These are phyloP conservation scores for Trissolcus brochymenae DNA, from an alignment of 2,888 invertebrate genomes.

Conservation along the genomic window DNA sequence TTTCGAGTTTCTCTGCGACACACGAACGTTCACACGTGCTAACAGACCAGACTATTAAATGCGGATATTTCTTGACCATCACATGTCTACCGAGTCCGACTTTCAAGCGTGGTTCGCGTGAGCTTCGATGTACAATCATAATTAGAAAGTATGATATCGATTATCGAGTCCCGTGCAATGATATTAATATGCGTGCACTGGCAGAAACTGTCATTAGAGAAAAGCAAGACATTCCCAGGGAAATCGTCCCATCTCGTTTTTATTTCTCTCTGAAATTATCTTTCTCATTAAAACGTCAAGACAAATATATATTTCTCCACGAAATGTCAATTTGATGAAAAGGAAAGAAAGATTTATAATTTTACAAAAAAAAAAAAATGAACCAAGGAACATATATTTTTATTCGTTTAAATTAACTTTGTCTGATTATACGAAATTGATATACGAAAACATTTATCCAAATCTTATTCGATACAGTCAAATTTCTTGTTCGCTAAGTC, in stretches of 20 bases:
- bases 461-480: neutral
- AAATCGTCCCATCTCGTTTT: neutral
- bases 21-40: conserved; percentile 29
- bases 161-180: conserved; percentile 28
- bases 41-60: conserved; percentile 25
- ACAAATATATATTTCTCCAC: neutral
- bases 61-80: conserved; percentile 40
- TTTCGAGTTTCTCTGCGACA: conserved; percentile 20
- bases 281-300: neutral
- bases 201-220: conserved; percentile 26
- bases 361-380: too few relatives aligned
- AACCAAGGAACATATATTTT: too few relatives aligned
- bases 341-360: too few relatives aligned
- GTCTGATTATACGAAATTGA: too few relatives aligned
- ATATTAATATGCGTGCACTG: conserved; percentile 19
- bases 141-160: conserved; percentile 55
- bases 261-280: conserved; percentile 1
- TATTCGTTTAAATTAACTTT: too few relatives aligned
- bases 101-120: conserved; percentile 45
- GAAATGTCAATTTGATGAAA: too few relatives aligned
- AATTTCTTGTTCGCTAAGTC: conserved; percentile 4
- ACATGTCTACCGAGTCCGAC: conserved; percentile 42
- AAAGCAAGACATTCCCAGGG: too few relatives aligned
- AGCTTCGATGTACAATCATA: conserved; percentile 35
- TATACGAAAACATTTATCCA: neutral